A percentile compares a stretch with the other conserved stretches of the same genome.
These are phyloP conservation scores for Cossypha heuglini DNA, from an alignment of 2,797 vertebrate genomes.

Conservation along the genomic window DNA sequence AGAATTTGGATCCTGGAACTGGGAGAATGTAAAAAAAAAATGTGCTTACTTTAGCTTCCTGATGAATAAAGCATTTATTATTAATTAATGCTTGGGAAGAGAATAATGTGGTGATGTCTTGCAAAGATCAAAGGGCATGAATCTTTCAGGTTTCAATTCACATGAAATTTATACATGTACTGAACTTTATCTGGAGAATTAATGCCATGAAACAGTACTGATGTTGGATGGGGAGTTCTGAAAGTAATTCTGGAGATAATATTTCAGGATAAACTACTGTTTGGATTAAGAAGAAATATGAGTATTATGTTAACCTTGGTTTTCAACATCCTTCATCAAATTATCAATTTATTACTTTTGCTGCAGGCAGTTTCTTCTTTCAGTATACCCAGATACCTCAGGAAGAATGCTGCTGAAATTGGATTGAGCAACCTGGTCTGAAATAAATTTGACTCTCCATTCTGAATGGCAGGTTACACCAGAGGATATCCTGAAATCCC, in stretches of 20 bases:
- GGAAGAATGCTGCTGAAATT: not conserved
- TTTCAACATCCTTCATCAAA: not conserved
- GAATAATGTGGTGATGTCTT: not conserved
- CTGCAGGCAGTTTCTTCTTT: not conserved
- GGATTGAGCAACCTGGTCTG: not conserved
- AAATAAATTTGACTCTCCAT: not conserved
- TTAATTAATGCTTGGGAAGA: constrained; percentile 12
- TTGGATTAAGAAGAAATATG: constrained; percentile 6
- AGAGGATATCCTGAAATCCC: not conserved
- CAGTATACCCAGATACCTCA: not conserved
- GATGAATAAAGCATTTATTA: constrained; percentile 1
- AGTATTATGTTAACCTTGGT: not conserved
- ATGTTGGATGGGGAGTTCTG: not conserved
- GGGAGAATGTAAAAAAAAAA: not conserved
- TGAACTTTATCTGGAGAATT: not conserved
- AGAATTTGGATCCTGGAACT: not conserved
- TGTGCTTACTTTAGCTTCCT: not conserved
- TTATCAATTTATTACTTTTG: not conserved
- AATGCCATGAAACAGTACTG: not conserved
- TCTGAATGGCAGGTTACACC: not conserved
- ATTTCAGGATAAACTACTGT: not conserved
- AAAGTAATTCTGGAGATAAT: not conserved
- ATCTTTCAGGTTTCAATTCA: not conserved
- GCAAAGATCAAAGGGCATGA: not conserved
- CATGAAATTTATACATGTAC: not conserved